These are phyloP conservation scores for Montipora capricornis DNA, from an alignment of 64 coral and sea anemone genomes.

Conservation along the genomic window DNA sequence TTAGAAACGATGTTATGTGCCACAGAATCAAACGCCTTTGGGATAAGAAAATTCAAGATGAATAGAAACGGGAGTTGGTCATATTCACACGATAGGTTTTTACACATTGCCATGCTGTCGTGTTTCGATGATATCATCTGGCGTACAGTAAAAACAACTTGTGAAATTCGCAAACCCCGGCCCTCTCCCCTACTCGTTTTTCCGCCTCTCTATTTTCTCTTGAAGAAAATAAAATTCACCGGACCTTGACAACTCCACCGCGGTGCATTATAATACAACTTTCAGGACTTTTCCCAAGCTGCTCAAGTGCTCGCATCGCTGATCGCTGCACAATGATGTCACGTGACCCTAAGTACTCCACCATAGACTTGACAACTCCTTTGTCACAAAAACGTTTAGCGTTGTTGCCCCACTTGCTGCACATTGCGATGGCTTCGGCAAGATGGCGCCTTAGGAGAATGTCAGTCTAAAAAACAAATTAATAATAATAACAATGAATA, in stretches of 20 bases:
- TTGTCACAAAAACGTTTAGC: slow-evolving; percentile 67
- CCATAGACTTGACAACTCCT: slow-evolving; percentile 82
- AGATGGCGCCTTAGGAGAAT: slow-evolving; percentile 61
- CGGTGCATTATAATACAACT: slow-evolving; percentile 91
- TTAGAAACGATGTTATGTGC: too few species aligned
- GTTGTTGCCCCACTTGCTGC: slow-evolving; percentile 86
- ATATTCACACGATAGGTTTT: too few species aligned
- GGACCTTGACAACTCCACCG: slow-evolving; percentile 86
- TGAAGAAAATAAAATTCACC: background rate
- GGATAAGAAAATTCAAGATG: too few species aligned
- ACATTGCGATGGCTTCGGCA: slow-evolving; percentile 86
- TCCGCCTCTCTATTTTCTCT: too few species aligned
- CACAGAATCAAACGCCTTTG: too few species aligned
- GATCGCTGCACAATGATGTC: slow-evolving; percentile 82
- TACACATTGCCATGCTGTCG: too few species aligned
- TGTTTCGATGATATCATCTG: too few species aligned
- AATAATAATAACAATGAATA: too few species aligned
- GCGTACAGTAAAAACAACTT: too few species aligned
- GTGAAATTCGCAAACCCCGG: too few species aligned
- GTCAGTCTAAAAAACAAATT: slow-evolving; percentile 60
- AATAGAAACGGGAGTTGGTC: too few species aligned
- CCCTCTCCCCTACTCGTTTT: too few species aligned
- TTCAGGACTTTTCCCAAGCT: slow-evolving; percentile 64
- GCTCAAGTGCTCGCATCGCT: slow-evolving; percentile 81
- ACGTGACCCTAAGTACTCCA: slow-evolving; percentile 73